Conservation (phyloP, 1,140 invertebrate species). For the Dryas iulia region DNA sequence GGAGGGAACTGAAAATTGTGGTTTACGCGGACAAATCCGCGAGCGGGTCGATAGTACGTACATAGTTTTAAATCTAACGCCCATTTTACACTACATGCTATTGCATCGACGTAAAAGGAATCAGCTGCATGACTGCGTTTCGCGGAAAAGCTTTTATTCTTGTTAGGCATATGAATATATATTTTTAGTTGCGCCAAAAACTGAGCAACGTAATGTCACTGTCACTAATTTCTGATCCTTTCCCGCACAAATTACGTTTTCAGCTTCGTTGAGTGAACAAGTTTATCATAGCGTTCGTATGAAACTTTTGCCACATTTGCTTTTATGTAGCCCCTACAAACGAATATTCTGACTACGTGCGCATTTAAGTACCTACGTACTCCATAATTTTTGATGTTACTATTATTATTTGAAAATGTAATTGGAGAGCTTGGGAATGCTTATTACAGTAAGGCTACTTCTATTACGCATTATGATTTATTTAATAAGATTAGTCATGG, state of each 20-base stretch:
- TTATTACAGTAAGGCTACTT: not conserved
- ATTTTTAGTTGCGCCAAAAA: not conserved
- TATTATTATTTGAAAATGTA: not conserved
- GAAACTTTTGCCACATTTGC: constrained; percentile 32
- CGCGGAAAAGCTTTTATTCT: not conserved
- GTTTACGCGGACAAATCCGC: too few relatives aligned
- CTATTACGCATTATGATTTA: constrained; percentile 2
- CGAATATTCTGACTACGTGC: constrained; percentile 14
- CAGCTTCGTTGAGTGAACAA: constrained; percentile 15
- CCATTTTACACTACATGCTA: not conserved
- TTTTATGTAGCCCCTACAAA: constrained; percentile 30
- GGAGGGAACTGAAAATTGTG: too few relatives aligned
- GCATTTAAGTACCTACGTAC: constrained; percentile 20
- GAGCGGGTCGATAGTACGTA: too few relatives aligned
- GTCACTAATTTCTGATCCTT: not conserved
- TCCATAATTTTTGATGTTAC: constrained; percentile 13
- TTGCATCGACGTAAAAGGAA: not conserved
- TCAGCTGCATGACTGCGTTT: constrained; percentile 2
- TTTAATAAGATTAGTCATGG: constrained; percentile 29
- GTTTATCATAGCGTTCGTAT: constrained; percentile 15
- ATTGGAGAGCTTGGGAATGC: not conserved
- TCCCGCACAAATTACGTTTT: not conserved
- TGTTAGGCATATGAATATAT: not conserved
- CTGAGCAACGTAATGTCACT: not conserved
- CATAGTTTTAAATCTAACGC: not conserved